A percentile compares a stretch with the other conserved stretches of the same genome.
Evolutionary conservation across 2,113 vertebrate genomes (phyloP).

Genomic region (Panthera leo): DNA sequence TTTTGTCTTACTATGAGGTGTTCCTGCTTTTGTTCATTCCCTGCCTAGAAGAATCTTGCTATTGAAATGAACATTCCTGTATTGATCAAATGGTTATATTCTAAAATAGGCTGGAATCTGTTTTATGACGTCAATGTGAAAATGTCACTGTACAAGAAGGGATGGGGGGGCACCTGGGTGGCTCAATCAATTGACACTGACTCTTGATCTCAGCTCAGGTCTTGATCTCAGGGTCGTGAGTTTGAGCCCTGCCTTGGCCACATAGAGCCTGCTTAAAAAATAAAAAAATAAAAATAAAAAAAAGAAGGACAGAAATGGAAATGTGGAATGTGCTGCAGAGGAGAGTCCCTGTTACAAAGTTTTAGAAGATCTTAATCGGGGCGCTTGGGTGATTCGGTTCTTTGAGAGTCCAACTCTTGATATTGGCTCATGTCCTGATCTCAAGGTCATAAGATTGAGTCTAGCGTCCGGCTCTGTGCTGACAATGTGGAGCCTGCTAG

Average conservation of each 20-base stretch:
- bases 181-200: too few species aligned
- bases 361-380: not conserved
- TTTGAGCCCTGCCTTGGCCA: too few species aligned
- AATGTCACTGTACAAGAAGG: not conserved
- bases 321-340: not conserved
- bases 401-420: too few species aligned
- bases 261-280: too few species aligned
- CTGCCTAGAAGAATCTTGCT: not conserved
- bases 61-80: not conserved
- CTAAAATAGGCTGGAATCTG: not conserved
- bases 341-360: not conserved
- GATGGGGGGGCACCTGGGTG: not conserved
- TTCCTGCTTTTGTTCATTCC: not conserved
- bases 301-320: not conserved
- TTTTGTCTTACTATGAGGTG: not conserved
- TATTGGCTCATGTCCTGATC: too few species aligned
- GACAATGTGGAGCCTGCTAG: too few species aligned
- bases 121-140: constrained; percentile 1
- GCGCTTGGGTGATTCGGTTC: too few species aligned
- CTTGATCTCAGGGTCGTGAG: too few species aligned
- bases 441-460: too few species aligned
- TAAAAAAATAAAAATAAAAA: too few species aligned
- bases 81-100: not conserved
- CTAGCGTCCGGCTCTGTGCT: too few species aligned
- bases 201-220: too few species aligned